Conservation (phyloP, 37 sponge, comb jelly and placozoan genomes). For the Ephydatia muelleri region DNA sequence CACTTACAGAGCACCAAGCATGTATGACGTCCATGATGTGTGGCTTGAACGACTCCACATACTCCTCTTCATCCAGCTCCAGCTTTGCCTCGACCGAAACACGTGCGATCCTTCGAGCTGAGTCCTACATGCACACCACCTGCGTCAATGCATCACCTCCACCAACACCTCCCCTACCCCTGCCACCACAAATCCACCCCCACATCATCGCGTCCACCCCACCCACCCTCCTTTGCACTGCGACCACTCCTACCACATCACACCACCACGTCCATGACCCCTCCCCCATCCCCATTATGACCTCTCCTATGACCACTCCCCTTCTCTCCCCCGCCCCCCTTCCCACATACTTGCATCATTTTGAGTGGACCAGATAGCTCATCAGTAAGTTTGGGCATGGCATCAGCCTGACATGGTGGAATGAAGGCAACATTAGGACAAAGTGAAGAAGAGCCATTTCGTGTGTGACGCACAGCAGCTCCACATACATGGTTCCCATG, state of each 20-base stretch:
- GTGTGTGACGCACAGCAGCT: too few species aligned
- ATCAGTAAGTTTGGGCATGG: slow-evolving; percentile 74
- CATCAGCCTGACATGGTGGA: slow-evolving; percentile 49
- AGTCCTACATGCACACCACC: slow-evolving; percentile 67
- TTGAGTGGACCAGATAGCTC: slow-evolving; percentile 85
- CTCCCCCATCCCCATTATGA: neutral
- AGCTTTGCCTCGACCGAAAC: slow-evolving; percentile 91
- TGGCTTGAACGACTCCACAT: slow-evolving; percentile 94
- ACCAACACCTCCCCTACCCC: neutral
- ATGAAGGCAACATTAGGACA: neutral
- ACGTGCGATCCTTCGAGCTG: slow-evolving; percentile 91
- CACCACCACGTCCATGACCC: too few species aligned
- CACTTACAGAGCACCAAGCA: slow-evolving; percentile 86
- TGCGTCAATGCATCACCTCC: neutral
- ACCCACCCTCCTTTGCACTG: neutral
- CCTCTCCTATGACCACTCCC: too few species aligned
- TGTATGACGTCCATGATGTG: slow-evolving; percentile 95
- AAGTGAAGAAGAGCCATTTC: too few species aligned
- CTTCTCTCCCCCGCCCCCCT: too few species aligned
- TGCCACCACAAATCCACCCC: neutral
- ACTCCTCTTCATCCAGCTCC: slow-evolving; percentile 85
- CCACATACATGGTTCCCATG: neutral
- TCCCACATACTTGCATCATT: slow-evolving; percentile 70
- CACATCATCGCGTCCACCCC: too few species aligned
- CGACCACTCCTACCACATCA: neutral